Evolutionary conservation across 2,888 invertebrate species (phyloP), one percentile per base, ranked within the genome.

Genomic region (Liodrosophila aerea): DNA sequence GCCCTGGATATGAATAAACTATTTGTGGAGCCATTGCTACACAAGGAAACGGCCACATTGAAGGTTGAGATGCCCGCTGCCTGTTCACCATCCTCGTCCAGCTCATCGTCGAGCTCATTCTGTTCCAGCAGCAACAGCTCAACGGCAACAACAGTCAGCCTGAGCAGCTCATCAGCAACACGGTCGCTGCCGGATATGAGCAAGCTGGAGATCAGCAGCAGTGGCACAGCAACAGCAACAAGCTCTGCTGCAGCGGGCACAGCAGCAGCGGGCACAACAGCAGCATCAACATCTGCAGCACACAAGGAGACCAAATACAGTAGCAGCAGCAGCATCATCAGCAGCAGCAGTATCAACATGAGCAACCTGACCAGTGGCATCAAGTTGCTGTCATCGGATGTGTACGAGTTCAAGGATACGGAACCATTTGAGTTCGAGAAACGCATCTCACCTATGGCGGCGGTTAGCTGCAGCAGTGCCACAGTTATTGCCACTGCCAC

Each of bases 401-500:
- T 96, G 61, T 96, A 96, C 85, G 96, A 96, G 89, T 96, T 96
- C 86, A 96, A 96, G 88, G 96, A 96, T 88, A 95, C 96, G 0
- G 96, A 96, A 88, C 96, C 96, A 0, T 96, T 96, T 86, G 96
- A 96, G 87, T 93, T 96, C 73, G 96, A 96, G 89, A 92, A 94
- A 7, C 92, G 95, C 47, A 90, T 90, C 67, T 86, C 88, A 7
- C 85, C 85, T 0, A 84, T 85, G 80, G 72, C 76, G 2, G 40
- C 76, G 7, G 58, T 71, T 15, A 51, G 58, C 41, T 36, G 59
- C 12, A 30, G 22, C 39, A n/a, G 36, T 12, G 27, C 59, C 4
- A 45, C 77, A 1, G 64, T 64, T 0, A 53, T 73, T 13, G 60
- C 65, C 4, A 33, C 49, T 1, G 16, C 36, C 2, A 9, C 59